These are phyloP conservation scores for Erinaceus europaeus DNA, from an alignment of 2,113 vertebrate genomes.

Conservation along the genomic window DNA sequence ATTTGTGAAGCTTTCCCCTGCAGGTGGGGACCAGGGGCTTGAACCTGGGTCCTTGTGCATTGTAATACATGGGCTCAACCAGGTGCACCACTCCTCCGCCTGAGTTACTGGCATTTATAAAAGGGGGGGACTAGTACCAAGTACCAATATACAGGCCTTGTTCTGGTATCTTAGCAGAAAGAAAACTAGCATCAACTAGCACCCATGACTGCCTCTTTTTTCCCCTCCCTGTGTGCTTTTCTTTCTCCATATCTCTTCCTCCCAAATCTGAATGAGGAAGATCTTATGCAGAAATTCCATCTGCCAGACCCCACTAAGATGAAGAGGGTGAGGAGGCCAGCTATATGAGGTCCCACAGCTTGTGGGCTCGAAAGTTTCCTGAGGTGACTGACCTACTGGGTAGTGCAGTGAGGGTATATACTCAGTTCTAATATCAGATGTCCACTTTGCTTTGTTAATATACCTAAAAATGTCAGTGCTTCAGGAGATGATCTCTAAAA, in stretches of 20 bases:
- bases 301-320: background rate
- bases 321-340: background rate
- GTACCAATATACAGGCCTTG: background rate
- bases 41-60: too few species aligned
- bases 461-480: background rate
- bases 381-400: background rate
- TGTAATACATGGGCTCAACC: too few species aligned
- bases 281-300: background rate
- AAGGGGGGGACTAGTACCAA: background rate
- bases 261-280: background rate
- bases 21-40: too few species aligned
- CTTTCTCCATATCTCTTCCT: background rate
- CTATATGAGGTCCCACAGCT: background rate
- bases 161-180: background rate
- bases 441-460: background rate
- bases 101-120: background rate
- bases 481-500: background rate
- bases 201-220: background rate
- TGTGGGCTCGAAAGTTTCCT: background rate
- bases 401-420: background rate
- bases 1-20: too few species aligned
- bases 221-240: background rate
- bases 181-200: background rate
- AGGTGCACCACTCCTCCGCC: too few species aligned
- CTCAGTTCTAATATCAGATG: background rate